Conservation (phyloP, 1,140 invertebrate genomes). For the Tetramorium alpestre region DNA sequence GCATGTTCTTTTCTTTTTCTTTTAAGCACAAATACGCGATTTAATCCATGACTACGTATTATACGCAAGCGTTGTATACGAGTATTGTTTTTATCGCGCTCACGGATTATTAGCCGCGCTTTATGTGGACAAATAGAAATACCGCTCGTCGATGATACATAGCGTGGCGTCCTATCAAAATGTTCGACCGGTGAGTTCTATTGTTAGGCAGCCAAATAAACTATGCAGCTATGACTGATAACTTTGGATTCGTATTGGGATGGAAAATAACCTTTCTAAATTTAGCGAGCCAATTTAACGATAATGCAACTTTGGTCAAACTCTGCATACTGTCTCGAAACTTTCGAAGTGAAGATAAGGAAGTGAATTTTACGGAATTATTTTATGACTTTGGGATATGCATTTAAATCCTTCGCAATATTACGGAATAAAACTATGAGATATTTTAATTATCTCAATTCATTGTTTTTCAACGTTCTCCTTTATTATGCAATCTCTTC, state of each 20-base stretch:
- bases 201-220: constrained; percentile 24
- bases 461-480: not conserved
- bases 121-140: constrained; percentile 43
- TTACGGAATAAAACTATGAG: not conserved
- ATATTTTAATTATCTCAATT: not conserved
- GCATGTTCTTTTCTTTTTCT: not conserved
- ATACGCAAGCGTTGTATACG: not conserved
- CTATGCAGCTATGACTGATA: constrained; percentile 26
- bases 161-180: constrained; percentile 21
- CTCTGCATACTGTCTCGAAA: not conserved
- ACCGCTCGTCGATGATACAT: constrained; percentile 6
- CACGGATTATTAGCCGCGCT: constrained; percentile 20
- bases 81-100: constrained; percentile 27
- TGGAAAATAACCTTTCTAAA: constrained; percentile 4
- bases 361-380: constrained; percentile 8
- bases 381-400: not conserved
- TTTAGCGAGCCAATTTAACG: constrained; percentile 2
- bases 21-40: not conserved
- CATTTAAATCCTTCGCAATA: not conserved
- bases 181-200: constrained; percentile 10
- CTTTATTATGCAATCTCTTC: not conserved
- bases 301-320: constrained; percentile 1
- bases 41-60: not conserved
- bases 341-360: not conserved
- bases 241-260: constrained; percentile 14